phyloP scores from a whole-genome alignment of 2,797 vertebrate genomes.

The Crax fasciolata region DNA sequence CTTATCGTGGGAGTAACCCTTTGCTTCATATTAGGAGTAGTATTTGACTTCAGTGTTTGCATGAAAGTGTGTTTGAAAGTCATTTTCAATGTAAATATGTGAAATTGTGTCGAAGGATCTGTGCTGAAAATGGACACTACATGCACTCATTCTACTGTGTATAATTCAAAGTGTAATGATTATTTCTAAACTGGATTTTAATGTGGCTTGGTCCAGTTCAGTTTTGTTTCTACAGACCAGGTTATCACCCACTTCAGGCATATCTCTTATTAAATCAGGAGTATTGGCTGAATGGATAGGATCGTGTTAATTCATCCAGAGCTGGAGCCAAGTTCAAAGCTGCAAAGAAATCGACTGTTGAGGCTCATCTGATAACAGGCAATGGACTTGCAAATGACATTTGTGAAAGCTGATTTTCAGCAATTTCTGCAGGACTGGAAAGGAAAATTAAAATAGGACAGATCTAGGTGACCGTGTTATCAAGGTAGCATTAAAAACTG shows the following conservation, averaged over 20 bases:
- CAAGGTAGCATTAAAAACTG: neutral
- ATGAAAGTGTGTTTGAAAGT: neutral
- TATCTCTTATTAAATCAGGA: slow-evolving; percentile 43
- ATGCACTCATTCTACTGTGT: neutral
- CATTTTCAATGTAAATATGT: fast-evolving
- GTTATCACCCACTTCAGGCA: slow-evolving; percentile 2
- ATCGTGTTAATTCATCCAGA: neutral
- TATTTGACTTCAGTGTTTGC: neutral
- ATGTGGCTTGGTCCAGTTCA: neutral
- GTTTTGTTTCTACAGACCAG: slow-evolving; percentile 8
- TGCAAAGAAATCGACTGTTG: slow-evolving; percentile 40
- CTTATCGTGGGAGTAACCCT: neutral
- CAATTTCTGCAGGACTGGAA: slow-evolving; percentile 33
- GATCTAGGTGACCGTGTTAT: neutral
- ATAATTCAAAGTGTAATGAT: neutral
- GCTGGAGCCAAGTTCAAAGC: slow-evolving; percentile 61
- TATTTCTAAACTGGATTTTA: neutral
- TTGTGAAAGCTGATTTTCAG: slow-evolving; percentile 46
- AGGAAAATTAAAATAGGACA: neutral
- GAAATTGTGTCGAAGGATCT: neutral
- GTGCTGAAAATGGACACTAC: neutral
- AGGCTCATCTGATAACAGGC: slow-evolving; percentile 58
- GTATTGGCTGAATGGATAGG: slow-evolving; percentile 16
- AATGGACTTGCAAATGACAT: slow-evolving; percentile 66
- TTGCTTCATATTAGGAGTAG: neutral